These are phyloP conservation scores for Smutsia gigantea DNA, from an alignment of 2,797 vertebrate species.

Conservation along the genomic window DNA sequence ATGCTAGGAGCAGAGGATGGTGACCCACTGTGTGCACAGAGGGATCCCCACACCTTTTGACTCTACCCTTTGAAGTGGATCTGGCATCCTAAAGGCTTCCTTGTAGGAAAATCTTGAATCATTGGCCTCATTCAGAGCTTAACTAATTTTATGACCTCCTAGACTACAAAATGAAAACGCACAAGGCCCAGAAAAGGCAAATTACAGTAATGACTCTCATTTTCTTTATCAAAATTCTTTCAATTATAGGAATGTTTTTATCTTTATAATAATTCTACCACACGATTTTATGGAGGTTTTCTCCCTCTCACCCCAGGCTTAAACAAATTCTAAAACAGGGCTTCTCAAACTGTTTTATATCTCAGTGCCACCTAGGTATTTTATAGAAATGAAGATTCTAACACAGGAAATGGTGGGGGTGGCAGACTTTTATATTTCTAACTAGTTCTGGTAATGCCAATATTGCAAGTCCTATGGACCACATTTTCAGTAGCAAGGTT, in stretches of 20 bases:
- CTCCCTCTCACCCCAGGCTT: neutral
- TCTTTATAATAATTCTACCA: conserved; percentile 29
- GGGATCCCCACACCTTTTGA: rapidly evolving
- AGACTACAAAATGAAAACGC: neutral
- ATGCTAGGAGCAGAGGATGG: neutral
- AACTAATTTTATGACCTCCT: conserved; percentile 21
- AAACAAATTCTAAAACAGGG: neutral
- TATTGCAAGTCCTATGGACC: neutral
- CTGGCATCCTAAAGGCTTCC: neutral
- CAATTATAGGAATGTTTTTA: conserved; percentile 1
- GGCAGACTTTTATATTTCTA: neutral
- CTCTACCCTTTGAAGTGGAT: neutral
- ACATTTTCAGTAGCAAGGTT: neutral
- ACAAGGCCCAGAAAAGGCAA: neutral
- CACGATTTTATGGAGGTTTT: neutral
- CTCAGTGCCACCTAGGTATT: neutral
- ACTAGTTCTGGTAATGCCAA: rapidly evolving
- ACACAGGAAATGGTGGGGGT: neutral
- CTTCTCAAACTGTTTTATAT: neutral
- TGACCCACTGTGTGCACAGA: too few species aligned
- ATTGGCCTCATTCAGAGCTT: conserved; percentile 9
- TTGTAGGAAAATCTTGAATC: neutral
- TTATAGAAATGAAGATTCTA: neutral
- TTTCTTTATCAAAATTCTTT: conserved; percentile 56
- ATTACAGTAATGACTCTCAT: conserved; percentile 33